Base-by-base conservation (phyloP, 2,797 vertebrate species). In the Paguma larvata region DNA sequence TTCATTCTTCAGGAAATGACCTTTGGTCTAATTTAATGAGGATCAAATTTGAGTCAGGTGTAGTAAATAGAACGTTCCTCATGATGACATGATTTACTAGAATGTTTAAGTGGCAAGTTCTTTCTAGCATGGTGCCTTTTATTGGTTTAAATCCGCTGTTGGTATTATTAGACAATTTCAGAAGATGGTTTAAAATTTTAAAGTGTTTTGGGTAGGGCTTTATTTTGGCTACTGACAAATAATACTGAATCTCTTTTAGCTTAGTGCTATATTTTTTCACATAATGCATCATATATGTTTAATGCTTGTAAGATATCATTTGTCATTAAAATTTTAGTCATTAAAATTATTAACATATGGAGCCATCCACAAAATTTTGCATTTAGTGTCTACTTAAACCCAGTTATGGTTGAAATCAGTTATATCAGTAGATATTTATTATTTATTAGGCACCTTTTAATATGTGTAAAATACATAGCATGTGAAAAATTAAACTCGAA, bases 191-290 rank as follows among this genome's bases (percentile, higher is more conserved):
- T 95, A 38, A 94, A 94, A 63, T 86, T 63, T 56, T 70, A 38
- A 90, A 96, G 48, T 94, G 27, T 91, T 95, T 94, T 82, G 56
- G 8, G 73, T 93, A 63, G 78, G 68, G 34, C 32, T 91, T 88
- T 87, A 75, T 87, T 88, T 96, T 89, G 70, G 62, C 10, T 87
- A 89, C 12, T 77, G 51, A 82, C 38, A 88, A 86, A 75, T 70
- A 68, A 44, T 32, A 86, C 14, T 73, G 86, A 77, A 82, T 84
- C 90, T 93, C 85, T 89, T 67, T 1, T 44, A 87, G 44, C 15
- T 83, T 94, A 88, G 15, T 91, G 32, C 82, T 38, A 34, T 41
- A 84, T 75, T 90, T 38, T 38, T 95, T 83, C 53, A 92, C 13
- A 84, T 56, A 77, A 89, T 44, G 27, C 9, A 11, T 78, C 23